These are phyloP conservation scores for Antheraea pernyi DNA, from an alignment of 1,140 invertebrate species.

Conservation along the genomic window DNA sequence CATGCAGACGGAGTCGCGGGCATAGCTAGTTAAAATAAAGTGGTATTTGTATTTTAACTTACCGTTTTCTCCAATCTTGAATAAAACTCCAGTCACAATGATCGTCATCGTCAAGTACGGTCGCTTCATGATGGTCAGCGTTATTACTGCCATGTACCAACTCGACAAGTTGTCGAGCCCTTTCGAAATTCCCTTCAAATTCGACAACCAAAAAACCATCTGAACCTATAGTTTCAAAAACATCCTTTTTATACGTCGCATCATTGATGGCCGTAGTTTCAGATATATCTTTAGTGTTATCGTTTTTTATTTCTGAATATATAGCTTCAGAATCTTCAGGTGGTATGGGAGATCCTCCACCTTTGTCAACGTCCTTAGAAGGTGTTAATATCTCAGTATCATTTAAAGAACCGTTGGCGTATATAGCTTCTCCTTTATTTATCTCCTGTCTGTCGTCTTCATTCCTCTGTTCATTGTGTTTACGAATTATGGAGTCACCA, in stretches of 20 bases:
- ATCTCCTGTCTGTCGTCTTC: slow-evolving; percentile 48
- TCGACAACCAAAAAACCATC: slow-evolving; percentile 83
- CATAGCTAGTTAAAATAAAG: too few relatives aligned
- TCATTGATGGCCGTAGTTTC: slow-evolving; percentile 58
- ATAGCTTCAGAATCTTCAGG: slow-evolving; percentile 72
- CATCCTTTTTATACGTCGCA: slow-evolving; percentile 66
- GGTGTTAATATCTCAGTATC: slow-evolving; percentile 59
- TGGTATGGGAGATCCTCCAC: slow-evolving; percentile 61
- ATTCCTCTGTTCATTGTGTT: slow-evolving; percentile 67
- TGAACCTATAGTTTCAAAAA: slow-evolving; percentile 53
- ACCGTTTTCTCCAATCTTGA: slow-evolving; percentile 85
- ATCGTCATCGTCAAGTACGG: slow-evolving; percentile 72
- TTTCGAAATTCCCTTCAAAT: slow-evolving; percentile 83
- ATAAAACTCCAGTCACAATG: slow-evolving; percentile 86
- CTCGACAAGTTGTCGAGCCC: slow-evolving; percentile 80
- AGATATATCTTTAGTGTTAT: slow-evolving; percentile 17
- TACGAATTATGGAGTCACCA: slow-evolving; percentile 81
- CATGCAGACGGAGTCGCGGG: too few relatives aligned
- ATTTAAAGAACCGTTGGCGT: slow-evolving; percentile 64
- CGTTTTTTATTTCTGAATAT: slow-evolving; percentile 41
- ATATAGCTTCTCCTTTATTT: slow-evolving; percentile 70
- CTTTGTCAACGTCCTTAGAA: slow-evolving; percentile 57
- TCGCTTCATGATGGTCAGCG: slow-evolving; percentile 70
- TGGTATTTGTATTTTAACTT: slow-evolving; percentile 40
- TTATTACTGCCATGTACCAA: slow-evolving; percentile 75